Evolutionary conservation across 2,113 vertebrate species (phyloP).

Genomic region (Oryzias woworae): DNA sequence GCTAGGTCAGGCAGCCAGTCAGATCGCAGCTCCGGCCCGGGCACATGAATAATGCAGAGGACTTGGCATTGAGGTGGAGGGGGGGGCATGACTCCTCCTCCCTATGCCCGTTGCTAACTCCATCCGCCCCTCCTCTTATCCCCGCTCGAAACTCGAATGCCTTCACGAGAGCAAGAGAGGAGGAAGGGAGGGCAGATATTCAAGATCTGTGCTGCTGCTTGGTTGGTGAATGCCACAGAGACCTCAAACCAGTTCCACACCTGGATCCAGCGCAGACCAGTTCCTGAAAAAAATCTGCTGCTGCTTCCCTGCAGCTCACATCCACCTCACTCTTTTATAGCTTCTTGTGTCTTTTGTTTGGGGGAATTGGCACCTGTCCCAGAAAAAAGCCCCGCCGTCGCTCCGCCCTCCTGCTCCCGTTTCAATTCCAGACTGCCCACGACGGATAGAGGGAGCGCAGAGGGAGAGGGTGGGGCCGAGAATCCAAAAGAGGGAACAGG

Average conservation of each 20-base stretch:
- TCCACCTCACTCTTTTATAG: slow-evolving; percentile 77
- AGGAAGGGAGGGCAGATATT: slow-evolving; percentile 41
- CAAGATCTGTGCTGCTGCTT: slow-evolving; percentile 57
- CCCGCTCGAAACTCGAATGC: slow-evolving; percentile 77
- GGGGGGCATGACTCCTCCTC: slow-evolving; percentile 45
- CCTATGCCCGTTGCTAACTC: slow-evolving; percentile 52
- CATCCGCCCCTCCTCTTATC: slow-evolving; percentile 58
- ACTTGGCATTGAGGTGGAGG: slow-evolving; percentile 56
- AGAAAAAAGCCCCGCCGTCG: slow-evolving; percentile 80
- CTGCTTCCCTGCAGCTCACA: slow-evolving; percentile 57
- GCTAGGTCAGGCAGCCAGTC: slow-evolving; percentile 85
- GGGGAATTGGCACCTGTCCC: slow-evolving; percentile 90
- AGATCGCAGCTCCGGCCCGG: slow-evolving; percentile 79
- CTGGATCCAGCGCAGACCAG: slow-evolving; percentile 24
- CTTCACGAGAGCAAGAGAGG: slow-evolving; percentile 76
- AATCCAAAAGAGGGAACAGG: slow-evolving; percentile 58
- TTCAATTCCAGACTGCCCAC: slow-evolving; percentile 72
- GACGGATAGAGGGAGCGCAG: slow-evolving; percentile 43
- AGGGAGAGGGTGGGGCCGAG: slow-evolving; percentile 66
- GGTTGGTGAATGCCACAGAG: slow-evolving; percentile 38
- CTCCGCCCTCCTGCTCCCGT: slow-evolving; percentile 82
- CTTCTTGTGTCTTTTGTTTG: slow-evolving; percentile 88
- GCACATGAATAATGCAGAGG: slow-evolving; percentile 91
- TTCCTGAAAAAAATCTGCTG: slow-evolving; percentile 57
- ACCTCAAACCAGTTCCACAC: slow-evolving; percentile 40